Evolutionary conservation across 30 jellyfish, hydroid and myxozoan species (phyloP), one percentile per base, ranked within the genome.

Genomic region (Aurelia aurita complex sp. Pacific): DNA sequence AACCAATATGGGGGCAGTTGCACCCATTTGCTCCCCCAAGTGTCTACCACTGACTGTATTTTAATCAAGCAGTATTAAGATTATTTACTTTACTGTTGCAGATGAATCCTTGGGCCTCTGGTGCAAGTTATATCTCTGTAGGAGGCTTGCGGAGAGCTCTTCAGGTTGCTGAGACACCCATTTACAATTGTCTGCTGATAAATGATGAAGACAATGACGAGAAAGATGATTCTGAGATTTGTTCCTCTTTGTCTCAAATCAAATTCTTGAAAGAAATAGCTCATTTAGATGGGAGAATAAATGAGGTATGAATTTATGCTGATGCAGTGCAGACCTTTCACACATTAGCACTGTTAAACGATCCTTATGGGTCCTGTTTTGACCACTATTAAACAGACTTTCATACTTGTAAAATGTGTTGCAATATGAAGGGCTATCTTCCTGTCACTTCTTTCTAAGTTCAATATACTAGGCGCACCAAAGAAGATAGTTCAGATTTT

Each of bases 91-190:
- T 73, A 64, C 67, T 78, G 23, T 16, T 40, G 42, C 85, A 46
- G 55, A 64, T 35, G n/a, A 82, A 82, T 42, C 91, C 91, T 1
- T 82, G 91, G 91, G 85, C 85, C 3, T 40, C 80, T 67, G 83
- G 83, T 67, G 79, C 85, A 10, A 42, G 85, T 40, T 82, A 82
- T 23, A 65, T 70, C 6, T 53, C 91, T 52, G 79, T 70, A 57
- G 91, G 91, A 3, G 74, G 81, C 10, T 69, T 82, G 67, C 73
- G 73, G 29, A 82, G 73, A 61, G 79, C 74, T 4, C 74, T 82
- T 9, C 59, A 70, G 43, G n/a, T 82, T 3, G 91, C 91, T 19
- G 85, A 82, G 54, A 51, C 57, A 35, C 60, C 89, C 33, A 17
- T 7, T 2, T 65, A 53, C 33, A 66, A 40, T 34, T 65, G 80